These are phyloP conservation scores for crab-eating macaque (Macaca fascicularis) DNA, from an alignment of 2,113 vertebrate species.

Conservation along the genomic window DNA sequence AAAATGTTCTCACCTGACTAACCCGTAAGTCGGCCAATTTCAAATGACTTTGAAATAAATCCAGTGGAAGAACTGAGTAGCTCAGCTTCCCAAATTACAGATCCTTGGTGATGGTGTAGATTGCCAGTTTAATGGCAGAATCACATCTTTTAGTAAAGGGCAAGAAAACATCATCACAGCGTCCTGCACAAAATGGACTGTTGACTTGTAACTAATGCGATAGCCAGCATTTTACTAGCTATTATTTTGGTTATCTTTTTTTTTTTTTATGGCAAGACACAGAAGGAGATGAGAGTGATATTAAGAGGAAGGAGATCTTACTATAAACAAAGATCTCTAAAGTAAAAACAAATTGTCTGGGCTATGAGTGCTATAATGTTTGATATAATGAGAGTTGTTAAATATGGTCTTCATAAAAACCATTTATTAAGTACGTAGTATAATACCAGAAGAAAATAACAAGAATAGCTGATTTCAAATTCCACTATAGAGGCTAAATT, in stretches of 20 bases:
- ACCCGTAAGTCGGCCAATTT: not conserved
- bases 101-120: not conserved
- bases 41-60: slow-evolving; percentile 20
- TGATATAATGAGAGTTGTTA: not conserved
- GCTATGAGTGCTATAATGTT: not conserved
- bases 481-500: not conserved
- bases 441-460: not conserved
- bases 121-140: not conserved
- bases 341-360: not conserved
- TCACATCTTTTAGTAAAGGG: not conserved
- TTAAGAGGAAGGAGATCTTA: not conserved
- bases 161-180: not conserved
- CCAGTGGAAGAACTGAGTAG: not conserved
- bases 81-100: not conserved
- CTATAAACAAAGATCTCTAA: not conserved
- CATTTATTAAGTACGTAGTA: not conserved
- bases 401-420: not conserved
- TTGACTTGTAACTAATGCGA: not conserved
- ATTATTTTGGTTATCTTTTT: not conserved
- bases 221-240: not conserved
- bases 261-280: not conserved
- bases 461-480: not conserved
- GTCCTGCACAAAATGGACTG: not conserved
- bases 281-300: not conserved
- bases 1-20: not conserved